phyloP scores from a whole-genome alignment of 2,797 vertebrate species.

The Myotis myotis region DNA sequence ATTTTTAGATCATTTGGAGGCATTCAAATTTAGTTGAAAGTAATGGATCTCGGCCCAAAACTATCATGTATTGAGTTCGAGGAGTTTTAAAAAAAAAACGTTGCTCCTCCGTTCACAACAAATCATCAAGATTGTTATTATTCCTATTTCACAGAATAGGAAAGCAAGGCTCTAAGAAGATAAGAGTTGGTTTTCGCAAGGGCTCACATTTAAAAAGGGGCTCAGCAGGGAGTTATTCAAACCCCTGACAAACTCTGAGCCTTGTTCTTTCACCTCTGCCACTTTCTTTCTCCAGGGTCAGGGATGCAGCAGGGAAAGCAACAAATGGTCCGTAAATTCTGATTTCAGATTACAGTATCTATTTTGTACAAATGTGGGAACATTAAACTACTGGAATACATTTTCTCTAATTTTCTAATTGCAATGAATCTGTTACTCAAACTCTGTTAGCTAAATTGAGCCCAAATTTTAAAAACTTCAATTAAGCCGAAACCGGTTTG shows the following conservation, averaged over 20 bases:
- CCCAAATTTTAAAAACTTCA: not conserved
- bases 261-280: not conserved
- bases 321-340: not conserved
- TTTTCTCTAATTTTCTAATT: slow-evolving; percentile 1
- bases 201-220: not conserved
- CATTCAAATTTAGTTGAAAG: slow-evolving; percentile 19
- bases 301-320: not conserved
- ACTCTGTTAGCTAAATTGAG: not conserved
- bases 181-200: not conserved
- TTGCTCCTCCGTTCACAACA: not conserved
- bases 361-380: slow-evolving; percentile 6
- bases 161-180: not conserved
- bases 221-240: not conserved
- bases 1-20: not conserved
- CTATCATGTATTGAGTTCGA: not conserved
- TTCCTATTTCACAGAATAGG: not conserved
- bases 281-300: not conserved
- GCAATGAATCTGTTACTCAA: not conserved
- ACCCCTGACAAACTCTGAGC: not conserved
- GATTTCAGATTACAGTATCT: not conserved
- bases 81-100: not conserved
- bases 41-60: not conserved
- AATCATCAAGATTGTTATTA: not conserved
- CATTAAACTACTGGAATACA: not conserved
- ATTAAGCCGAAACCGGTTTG: too few relatives aligned